Base-by-base conservation (phyloP, 37 sponge, comb jelly and placozoan genomes). In the Crambe crambe region DNA sequence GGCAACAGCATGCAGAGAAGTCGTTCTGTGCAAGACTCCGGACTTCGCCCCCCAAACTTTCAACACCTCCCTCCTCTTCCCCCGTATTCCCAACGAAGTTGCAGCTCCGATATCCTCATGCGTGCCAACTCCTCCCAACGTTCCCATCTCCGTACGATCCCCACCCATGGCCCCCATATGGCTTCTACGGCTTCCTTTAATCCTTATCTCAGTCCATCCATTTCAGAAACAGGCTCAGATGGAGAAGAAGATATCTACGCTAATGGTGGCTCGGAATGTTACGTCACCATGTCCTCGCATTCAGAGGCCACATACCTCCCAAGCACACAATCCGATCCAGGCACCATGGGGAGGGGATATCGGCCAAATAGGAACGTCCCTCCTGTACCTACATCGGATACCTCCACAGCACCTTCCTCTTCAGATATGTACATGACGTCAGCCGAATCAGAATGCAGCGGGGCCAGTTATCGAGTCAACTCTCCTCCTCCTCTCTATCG, bases 401-500 rank as follows among this genome's bases (percentile, higher is more conserved):
- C 73, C 8, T 72, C 63, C 31, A 37, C 27, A 1, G 43, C 29
- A 26, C 44, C 29, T 0, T 26, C 6, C 59, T 32, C 42, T 0
- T 85, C 86, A 9, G 86, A 86, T 2, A 75, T 73, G 44, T 87
- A 87, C 82, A 76, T 87, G 35, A 87, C 68, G 1, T 74, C 75
- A 1, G 82, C 27, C 10, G 72, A 60, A 38, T 87, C 88, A 2
- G 88, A 76, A 26, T 39, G 65, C 70, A 87, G 81, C 56, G 66
- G 39, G 0, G 75, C 70, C 23, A 80, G 81, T 39, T 40, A 39
- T 40, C 20, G 72, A 6, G 37, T 60, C 34, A 67, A 37, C 65
- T 81, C 88, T 21, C 82, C 88, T 40, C 92, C 92, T 23, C 92
- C 92, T 4, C 82, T 78, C 42, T 91, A 91, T 58, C 74, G 72